Evolutionary conservation across 2,113 vertebrate genomes (phyloP), one percentile per base, ranked within the genome.

Genomic region (Sebastes fasciatus): DNA sequence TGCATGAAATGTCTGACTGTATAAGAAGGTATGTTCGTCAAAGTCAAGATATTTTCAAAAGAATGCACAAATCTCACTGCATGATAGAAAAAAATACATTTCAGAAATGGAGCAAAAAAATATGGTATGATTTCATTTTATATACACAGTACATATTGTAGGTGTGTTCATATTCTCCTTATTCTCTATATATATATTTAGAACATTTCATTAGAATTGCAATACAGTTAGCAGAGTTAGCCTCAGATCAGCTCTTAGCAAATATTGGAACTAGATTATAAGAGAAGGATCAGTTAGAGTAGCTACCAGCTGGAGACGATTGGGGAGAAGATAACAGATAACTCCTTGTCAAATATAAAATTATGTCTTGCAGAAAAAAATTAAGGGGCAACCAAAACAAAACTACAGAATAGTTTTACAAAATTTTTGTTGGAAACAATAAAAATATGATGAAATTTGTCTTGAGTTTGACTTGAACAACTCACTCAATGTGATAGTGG

Each of bases 1-100:
- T 57, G 16, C 42, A 54, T 4, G 5, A 78, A 73, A 60, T 17
- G 17, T 78, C 46, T 10, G 51, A 55, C 6, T 48, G 9, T 2
- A 21, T 14, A 19, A 54, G 34, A 70, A 55, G 52, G 17, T 17
- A 21, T 40, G 60, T 77, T 74, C 80, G 72, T 66, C 64, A 77
- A n/a, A 61, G 34, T 4, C 0, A 19, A 2, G 17, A 40, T 26
- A 60, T 62, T 57, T 81, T 21, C 4, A 21, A 13, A 60, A 48
- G 11, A 16, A 62, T 52, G 1, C 1, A 48, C 2, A 19, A 21
- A 57, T 17, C 13, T 34, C 34, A 34, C 34, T 34, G 34, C 34
- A 34, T 34, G 34, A 0, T 34, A 34, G 0, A 34, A 34, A 34
- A 34, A 34, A 34, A 34, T 34, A 34, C 34, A 34, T 34, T 34